A percentile compares a stretch with the other conserved stretches of the same genome.
Conservation (phyloP, 37 sponge, comb jelly and placozoan species). For the Bolinopsis microptera region DNA sequence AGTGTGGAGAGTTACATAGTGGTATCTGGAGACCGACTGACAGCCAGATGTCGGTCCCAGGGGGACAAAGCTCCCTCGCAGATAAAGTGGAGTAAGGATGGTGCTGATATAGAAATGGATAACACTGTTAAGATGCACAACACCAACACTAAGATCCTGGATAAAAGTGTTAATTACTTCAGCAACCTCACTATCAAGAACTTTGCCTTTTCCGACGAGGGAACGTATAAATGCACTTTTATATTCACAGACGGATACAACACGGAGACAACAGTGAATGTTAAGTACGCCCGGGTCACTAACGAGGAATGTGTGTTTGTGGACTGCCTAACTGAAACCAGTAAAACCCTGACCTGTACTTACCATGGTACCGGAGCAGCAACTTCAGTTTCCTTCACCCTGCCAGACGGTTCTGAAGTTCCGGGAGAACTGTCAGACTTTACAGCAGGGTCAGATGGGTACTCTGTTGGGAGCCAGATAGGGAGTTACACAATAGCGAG, state of each 20-base stretch:
- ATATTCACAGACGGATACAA: not conserved
- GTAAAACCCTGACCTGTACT: not conserved
- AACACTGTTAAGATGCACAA: not conserved
- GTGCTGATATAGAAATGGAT: not conserved
- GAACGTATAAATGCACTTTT: not conserved
- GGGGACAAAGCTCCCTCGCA: not conserved
- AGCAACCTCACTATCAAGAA: not conserved
- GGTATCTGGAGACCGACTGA: not conserved
- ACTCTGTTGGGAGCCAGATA: not conserved
- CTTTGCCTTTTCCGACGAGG: not conserved
- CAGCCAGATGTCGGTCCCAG: not conserved
- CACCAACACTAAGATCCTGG: not conserved
- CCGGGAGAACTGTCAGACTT: not conserved
- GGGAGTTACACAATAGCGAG: not conserved
- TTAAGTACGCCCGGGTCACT: not conserved
- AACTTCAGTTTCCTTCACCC: constrained; percentile 2
- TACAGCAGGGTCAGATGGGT: not conserved
- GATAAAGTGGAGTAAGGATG: not conserved
- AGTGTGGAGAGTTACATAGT: not conserved
- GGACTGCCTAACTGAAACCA: not conserved
- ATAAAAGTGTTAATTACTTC: not conserved
- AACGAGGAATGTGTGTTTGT: not conserved
- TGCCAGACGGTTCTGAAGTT: not conserved
- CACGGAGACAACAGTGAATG: not conserved
- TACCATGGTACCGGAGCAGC: not conserved